phyloP scores from a whole-genome alignment of 1,140 invertebrate species.

The Stegodyphus dumicola region DNA sequence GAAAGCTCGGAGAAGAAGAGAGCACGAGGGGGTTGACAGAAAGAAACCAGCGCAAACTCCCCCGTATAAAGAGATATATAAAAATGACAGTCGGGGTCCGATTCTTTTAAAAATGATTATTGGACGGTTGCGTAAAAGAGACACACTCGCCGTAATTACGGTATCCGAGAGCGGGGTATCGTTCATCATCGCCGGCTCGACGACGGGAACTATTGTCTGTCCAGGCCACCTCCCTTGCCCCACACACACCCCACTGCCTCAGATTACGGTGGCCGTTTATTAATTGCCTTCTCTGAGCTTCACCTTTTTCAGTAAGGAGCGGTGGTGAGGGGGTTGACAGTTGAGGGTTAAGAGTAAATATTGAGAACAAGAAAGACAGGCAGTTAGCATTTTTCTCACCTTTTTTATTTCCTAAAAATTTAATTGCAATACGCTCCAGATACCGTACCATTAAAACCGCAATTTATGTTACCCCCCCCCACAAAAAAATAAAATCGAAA shows the following conservation, averaged over 20 bases:
- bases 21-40: not conserved
- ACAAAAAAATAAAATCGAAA: too few relatives aligned
- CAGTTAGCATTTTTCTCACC: too few relatives aligned
- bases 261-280: constrained; percentile 49
- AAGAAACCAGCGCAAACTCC: not conserved
- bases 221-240: not conserved
- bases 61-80: constrained; percentile 34
- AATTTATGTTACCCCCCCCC: too few relatives aligned
- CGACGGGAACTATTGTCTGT: constrained; percentile 17
- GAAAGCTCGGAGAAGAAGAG: not conserved
- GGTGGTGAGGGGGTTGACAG: too few relatives aligned
- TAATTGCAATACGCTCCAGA: too few relatives aligned
- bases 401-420: too few relatives aligned
- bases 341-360: too few relatives aligned
- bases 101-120: constrained; percentile 56
- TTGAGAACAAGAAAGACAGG: too few relatives aligned
- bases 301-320: not conserved
- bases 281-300: constrained; percentile 38
- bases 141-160: constrained; percentile 49
- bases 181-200: constrained; percentile 34
- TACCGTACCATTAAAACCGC: too few relatives aligned
- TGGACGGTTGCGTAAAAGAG: constrained; percentile 20
- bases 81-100: constrained; percentile 20
- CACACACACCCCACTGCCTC: constrained; percentile 5
- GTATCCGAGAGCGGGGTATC: constrained; percentile 38